These are phyloP conservation scores for Paramisgurnus dabryanus DNA, from an alignment of 2,113 vertebrate species.

Conservation along the genomic window DNA sequence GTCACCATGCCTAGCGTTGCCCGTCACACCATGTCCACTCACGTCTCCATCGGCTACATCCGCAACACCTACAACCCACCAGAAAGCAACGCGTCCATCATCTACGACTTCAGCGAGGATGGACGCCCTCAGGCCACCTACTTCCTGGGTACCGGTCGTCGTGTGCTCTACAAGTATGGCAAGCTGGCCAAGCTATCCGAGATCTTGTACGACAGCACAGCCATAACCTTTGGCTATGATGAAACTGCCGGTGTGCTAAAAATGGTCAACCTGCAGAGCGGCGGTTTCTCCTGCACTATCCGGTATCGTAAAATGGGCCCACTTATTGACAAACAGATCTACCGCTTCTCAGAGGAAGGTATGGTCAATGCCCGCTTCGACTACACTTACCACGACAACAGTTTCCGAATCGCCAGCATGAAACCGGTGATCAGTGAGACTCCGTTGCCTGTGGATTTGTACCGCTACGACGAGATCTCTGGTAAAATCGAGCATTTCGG, in stretches of 20 bases:
- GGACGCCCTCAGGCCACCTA: conserved; percentile 88
- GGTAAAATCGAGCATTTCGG: conserved; percentile 99
- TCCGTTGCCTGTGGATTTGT: conserved; percentile 94
- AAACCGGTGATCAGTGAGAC: conserved; percentile 98
- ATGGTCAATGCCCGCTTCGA: conserved; percentile 99
- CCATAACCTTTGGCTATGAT: conserved; percentile 93
- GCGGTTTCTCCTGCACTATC: conserved; percentile 96
- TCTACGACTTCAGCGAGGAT: conserved; percentile 94
- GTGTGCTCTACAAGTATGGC: conserved; percentile 97
- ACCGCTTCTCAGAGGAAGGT: conserved; percentile 95
- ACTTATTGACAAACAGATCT: conserved; percentile 96
- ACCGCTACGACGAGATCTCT: conserved; percentile 97
- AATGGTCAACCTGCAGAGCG: conserved; percentile 97
- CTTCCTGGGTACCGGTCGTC: conserved; percentile 90
- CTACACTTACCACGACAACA: conserved; percentile 97
- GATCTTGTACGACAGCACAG: conserved; percentile 94
- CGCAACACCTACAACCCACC: conserved; percentile 96
- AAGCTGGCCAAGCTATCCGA: conserved; percentile 94
- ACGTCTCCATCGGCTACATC: conserved; percentile 94
- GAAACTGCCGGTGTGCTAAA: conserved; percentile 95
- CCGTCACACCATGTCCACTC: conserved; percentile 96
- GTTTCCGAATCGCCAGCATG: conserved; percentile 97
- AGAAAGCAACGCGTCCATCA: conserved; percentile 94
- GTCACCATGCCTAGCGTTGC: conserved; percentile 98
- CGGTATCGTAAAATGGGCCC: conserved; percentile 96